Evolutionary conservation across 2,888 invertebrate genomes (phyloP), one percentile per base, ranked within the genome.

Genomic region (Pyrgus malvae): DNA sequence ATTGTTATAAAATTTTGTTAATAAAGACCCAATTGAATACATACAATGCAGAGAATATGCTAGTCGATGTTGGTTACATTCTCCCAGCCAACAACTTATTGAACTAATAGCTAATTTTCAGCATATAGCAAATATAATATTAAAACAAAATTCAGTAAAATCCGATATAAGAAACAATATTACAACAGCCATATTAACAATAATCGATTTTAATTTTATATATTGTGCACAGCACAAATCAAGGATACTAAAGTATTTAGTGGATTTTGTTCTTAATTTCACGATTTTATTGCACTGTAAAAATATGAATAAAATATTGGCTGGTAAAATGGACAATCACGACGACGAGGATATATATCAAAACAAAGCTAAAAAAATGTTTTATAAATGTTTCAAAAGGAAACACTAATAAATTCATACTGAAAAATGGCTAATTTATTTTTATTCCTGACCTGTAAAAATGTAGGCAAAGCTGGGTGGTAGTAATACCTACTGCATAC

Each of bases 231-330:
- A 19, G 2, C 41, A 41, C 9, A 25, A 14, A 14, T 3, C 14
- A 14, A 41, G 25, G 6, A 14, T 25, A n/a, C 23, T 41, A 14
- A 25, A 41, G 23, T 41, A 25, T 41, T 41, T 41, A 41, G 25
- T 25, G 38, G 21, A 38, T 40, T 40, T 11, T 12, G 7, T 23
- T 7, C 11, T 11, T 7, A 40, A 23, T 40, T 40, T 21, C 12
- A 11, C 7, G 1, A 16, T 41, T 7, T 5, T 1, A 12, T 4
- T 25, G 4, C 25, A 41, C 14, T 41, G 41, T 25, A 41, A 41
- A 41, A 41, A 41, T 41, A 41, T 41, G 3, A 41, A 41, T 14
- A 14, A 3, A 14, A 41, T 25, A 4, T 25, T 41, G 9, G 25
- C 25, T 41, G 41, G 41, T 23, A 41, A 11, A 41, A 14, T 12